Conservation (phyloP, 1,140 invertebrate genomes). For the Brachionus rotundiformis region DNA sequence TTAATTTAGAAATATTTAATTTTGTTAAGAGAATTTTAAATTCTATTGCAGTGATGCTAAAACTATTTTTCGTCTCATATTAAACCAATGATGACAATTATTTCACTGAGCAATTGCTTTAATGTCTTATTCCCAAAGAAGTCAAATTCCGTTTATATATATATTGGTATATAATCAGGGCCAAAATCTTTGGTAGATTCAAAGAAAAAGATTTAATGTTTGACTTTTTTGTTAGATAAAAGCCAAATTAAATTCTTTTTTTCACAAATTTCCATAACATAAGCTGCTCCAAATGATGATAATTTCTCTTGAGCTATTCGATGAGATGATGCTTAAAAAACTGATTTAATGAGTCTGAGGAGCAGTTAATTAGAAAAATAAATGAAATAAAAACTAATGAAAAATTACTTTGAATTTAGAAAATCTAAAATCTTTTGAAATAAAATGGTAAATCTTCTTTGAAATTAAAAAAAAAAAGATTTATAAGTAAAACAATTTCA, state of each 20-base stretch:
- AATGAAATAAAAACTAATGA: neutral
- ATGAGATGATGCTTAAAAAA: conserved; percentile 50
- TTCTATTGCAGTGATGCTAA: conserved; percentile 41
- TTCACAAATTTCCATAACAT: neutral
- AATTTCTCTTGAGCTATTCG: conserved; percentile 47
- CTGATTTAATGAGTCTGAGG: conserved; percentile 53
- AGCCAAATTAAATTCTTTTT: neutral
- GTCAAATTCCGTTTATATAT: conserved; percentile 49
- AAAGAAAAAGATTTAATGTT: neutral
- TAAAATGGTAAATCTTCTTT: neutral
- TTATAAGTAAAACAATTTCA: neutral
- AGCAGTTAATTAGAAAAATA: neutral
- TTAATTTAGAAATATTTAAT: neutral
- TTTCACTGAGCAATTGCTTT: conserved; percentile 23
- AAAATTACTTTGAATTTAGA: conserved; percentile 17
- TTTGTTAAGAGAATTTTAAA: neutral
- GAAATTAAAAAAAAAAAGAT: neutral
- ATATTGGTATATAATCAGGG: conserved; percentile 24
- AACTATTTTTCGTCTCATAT: conserved; percentile 52
- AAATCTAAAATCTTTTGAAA: neutral
- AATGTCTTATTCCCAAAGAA: conserved; percentile 21
- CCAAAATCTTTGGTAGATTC: conserved; percentile 51
- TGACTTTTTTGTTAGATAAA: neutral
- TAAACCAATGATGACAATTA: conserved; percentile 20
- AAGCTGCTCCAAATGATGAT: conserved; percentile 27